phyloP scores from a whole-genome alignment of 2,888 invertebrate species.

The Agriopis leucophaearia region DNA sequence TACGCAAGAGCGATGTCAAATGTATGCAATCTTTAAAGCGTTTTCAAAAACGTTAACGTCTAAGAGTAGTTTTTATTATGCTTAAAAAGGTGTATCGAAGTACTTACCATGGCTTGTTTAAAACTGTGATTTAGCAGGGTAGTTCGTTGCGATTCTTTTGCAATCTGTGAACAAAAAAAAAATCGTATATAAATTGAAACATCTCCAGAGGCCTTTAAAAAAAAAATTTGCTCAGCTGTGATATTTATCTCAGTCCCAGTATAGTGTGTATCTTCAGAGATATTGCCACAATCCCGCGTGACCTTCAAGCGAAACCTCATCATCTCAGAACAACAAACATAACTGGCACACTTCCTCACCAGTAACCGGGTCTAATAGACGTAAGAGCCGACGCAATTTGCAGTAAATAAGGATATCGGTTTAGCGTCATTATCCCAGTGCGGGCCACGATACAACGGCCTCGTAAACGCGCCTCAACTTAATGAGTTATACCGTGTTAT shows the following conservation, averaged over 20 bases:
- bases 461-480: slow-evolving; percentile 62
- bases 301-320: slow-evolving; percentile 27
- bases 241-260: background rate
- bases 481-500: slow-evolving; percentile 51
- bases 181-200: slow-evolving; percentile 16
- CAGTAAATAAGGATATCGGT: slow-evolving; percentile 85
- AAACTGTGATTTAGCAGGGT: slow-evolving; percentile 41
- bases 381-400: slow-evolving; percentile 74
- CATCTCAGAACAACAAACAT: slow-evolving; percentile 28
- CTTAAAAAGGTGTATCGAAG: background rate
- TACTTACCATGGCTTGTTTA: slow-evolving; percentile 68
- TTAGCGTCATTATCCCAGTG: slow-evolving; percentile 77
- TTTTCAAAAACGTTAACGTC: too few relatives aligned
- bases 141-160: slow-evolving; percentile 52
- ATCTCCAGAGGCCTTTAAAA: background rate
- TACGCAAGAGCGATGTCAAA: too few relatives aligned
- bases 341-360: slow-evolving; percentile 36
- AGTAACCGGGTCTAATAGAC: slow-evolving; percentile 51
- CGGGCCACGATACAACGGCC: slow-evolving; percentile 61
- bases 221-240: background rate
- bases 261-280: slow-evolving; percentile 5
- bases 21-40: too few relatives aligned
- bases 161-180: slow-evolving; percentile 57
- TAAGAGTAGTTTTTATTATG: too few relatives aligned
- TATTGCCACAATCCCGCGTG: slow-evolving; percentile 14